These are phyloP conservation scores for Hypothenemus hampei DNA, from an alignment of 1,140 invertebrate species.

Conservation along the genomic window DNA sequence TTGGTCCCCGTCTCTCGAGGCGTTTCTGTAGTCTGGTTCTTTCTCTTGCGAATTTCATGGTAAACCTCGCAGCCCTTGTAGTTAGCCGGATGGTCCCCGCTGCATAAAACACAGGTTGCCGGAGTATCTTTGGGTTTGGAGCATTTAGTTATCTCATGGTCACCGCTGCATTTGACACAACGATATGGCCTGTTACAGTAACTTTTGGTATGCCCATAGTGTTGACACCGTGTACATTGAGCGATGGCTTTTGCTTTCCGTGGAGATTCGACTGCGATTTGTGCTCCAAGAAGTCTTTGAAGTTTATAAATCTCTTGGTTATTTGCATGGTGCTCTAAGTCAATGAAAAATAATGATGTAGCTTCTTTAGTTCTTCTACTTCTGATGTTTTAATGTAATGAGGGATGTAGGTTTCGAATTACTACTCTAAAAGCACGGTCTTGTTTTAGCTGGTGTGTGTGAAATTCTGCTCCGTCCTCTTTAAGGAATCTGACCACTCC, in stretches of 20 bases:
- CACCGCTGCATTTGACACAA: conserved; percentile 41
- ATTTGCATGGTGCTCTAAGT: neutral
- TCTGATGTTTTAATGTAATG: neutral
- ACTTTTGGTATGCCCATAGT: neutral
- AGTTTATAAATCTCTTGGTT: neutral
- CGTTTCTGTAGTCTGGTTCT: conserved; percentile 3
- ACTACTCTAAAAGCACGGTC: conserved; percentile 13
- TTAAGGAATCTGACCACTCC: conserved; percentile 2
- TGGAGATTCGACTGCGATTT: neutral
- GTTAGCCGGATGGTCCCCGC: conserved; percentile 42
- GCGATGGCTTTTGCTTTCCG: neutral
- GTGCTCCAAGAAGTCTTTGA: neutral
- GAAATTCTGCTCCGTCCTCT: conserved; percentile 5
- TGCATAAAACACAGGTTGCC: conserved; percentile 40
- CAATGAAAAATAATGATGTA: neutral
- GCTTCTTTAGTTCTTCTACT: neutral
- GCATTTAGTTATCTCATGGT: conserved; percentile 43
- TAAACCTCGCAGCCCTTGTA: conserved; percentile 41
- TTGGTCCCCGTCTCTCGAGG: neutral
- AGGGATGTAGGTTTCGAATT: conserved; percentile 8
- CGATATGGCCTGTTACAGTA: neutral
- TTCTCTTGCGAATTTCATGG: conserved; percentile 28
- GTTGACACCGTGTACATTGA: neutral
- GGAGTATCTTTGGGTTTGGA: conserved; percentile 34
- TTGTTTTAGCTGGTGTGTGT: conserved; percentile 19